Base-by-base conservation (phyloP, 2,797 vertebrate genomes). In the Halcyon leucocephala region DNA sequence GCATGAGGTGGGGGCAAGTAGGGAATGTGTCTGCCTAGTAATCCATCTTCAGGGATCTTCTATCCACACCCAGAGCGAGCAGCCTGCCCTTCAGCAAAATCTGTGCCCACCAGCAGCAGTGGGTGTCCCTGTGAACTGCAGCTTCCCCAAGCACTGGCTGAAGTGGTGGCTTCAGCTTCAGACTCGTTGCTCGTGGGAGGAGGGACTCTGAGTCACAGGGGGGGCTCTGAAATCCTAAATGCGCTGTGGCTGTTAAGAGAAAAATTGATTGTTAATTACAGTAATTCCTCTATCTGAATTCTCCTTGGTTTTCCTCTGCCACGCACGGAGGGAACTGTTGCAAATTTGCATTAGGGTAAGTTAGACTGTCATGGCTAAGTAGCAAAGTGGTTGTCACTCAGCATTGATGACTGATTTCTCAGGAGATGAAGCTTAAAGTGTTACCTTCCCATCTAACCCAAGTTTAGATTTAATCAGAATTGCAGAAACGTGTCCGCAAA, bases 261-360 rank as follows among this genome's bases (percentile, higher is more conserved):
- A 91, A 94, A 95, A 94, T 81, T 92, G 85, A 80, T 94, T 88
- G 85, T 67, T 96, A 94, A 93, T 93, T 89, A 89, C 5, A 11
- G 61, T 93, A 91, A 94, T 97, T 96, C 86, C 62, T 77, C 46
- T 26, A 35, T 97, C 93, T 92, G 91, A 96, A 95, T 93, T 96
- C 95, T 96, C 89, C 62, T 84, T 0, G 8, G 64, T 82, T 89
- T 96, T 83, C 77, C 82, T 82, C 46, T 44, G 69, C 44, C 67
- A 89, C 0, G 7, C 71, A 31, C 62, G 80, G 89, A 78, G 82
- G 93, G 61, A 95, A 77, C 78, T 85, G 67, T 91, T 97, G 95
- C 93, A 78, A 79, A 24, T 88, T 95, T 97, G 69, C 89, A 93
- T 94, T 88, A 94, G 82, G 89, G 4, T 87, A 71, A 80, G 84